These are phyloP conservation scores for Nebria brevicollis DNA, from an alignment of 2,888 invertebrate species.

Conservation along the genomic window DNA sequence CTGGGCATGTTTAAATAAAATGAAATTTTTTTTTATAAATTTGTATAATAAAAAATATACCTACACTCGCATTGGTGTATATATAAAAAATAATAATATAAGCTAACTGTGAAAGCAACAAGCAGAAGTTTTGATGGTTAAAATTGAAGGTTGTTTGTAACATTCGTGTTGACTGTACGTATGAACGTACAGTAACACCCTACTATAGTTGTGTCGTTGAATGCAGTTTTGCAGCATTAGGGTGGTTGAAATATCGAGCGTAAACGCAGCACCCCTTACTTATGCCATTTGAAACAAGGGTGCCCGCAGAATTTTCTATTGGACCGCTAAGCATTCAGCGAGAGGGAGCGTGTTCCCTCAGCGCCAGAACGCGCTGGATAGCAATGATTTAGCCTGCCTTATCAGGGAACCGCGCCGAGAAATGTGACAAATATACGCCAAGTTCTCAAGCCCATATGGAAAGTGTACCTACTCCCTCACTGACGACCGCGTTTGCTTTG, in stretches of 20 bases:
- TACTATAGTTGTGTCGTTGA: not conserved
- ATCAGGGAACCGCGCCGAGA: constrained; percentile 31
- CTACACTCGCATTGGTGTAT: too few relatives aligned
- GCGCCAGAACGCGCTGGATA: constrained; percentile 17
- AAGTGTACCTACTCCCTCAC: constrained; percentile 24
- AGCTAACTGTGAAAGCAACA: too few relatives aligned
- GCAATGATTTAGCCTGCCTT: constrained; percentile 45
- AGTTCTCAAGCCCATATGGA: constrained; percentile 39
- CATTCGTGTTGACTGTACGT: not conserved
- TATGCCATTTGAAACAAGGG: constrained; percentile 17
- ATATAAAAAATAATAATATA: too few relatives aligned
- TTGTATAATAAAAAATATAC: too few relatives aligned
- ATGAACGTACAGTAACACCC: not conserved
- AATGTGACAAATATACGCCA: constrained; percentile 41
- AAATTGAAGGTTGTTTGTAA: not conserved
- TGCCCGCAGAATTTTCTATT: constrained; percentile 44
- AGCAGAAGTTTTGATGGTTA: not conserved
- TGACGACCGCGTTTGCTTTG: constrained; percentile 26
- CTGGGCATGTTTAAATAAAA: not conserved
- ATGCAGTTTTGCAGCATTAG: not conserved
- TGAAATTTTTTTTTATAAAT: too few relatives aligned
- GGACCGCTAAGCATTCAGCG: constrained; percentile 40
- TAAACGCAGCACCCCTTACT: constrained; percentile 2
- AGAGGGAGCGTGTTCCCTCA: not conserved
- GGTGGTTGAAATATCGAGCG: constrained; percentile 28